These are phyloP conservation scores for Bufo gargarizans DNA, from an alignment of 2,113 vertebrate species.

Conservation along the genomic window DNA sequence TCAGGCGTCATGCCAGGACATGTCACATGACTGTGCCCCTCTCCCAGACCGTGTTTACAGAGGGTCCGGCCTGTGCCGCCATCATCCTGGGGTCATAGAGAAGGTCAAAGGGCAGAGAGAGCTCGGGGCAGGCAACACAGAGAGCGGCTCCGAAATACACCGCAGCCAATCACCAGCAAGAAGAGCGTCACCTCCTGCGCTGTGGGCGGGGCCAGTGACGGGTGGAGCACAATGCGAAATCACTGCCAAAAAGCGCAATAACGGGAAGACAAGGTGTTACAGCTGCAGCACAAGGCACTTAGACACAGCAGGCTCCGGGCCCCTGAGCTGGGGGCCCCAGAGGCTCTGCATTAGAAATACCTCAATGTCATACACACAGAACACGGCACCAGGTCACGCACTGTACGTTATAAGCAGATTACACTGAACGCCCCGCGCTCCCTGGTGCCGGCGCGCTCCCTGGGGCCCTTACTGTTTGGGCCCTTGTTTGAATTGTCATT, in stretches of 20 bases:
- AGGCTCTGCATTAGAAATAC: slow-evolving; percentile 2
- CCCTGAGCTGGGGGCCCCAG: neutral
- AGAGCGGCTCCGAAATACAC: neutral
- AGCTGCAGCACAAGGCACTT: slow-evolving; percentile 14
- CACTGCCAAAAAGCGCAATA: neutral
- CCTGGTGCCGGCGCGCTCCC: too few species aligned
- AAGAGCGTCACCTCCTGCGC: neutral
- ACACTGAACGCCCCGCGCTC: too few species aligned
- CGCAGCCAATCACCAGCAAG: neutral
- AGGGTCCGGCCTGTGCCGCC: neutral
- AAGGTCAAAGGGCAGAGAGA: neutral
- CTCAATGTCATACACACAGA: neutral
- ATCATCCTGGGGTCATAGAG: neutral
- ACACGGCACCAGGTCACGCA: too few species aligned
- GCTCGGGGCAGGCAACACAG: too few species aligned
- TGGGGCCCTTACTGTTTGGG: too few species aligned
- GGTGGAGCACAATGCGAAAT: neutral
- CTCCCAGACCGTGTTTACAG: neutral
- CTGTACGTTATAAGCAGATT: too few species aligned
- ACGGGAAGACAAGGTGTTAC: neutral
- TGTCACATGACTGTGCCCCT: neutral
- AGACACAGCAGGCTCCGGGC: neutral
- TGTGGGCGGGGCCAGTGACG: neutral
- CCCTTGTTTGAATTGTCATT: too few species aligned
- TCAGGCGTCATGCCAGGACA: neutral